Evolutionary conservation across 2,888 invertebrate genomes (phyloP), one percentile per base, ranked within the genome.

Genomic region (Acrocyrtus sp.): DNA sequence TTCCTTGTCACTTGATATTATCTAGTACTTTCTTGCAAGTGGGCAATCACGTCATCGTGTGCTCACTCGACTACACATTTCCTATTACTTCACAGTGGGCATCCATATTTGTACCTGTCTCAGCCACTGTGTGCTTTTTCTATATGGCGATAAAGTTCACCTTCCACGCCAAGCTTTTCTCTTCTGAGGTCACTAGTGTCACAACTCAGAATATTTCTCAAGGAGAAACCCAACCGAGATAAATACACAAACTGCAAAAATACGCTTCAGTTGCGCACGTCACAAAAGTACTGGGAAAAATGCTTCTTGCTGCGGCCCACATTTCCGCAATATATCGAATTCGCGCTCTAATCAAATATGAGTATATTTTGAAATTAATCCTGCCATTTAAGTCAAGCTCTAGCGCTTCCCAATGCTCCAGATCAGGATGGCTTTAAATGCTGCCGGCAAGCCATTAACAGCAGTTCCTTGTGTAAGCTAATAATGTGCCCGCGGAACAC

Each of bases 141-240:
- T 34, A 34, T 12, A 34, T 34, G n/a, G 34, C 34, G 12, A 34
- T n/a, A 34, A 34, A 34, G 34, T 34, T 34, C 34, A 34, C 6
- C 12, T 34, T 34, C 6, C 34, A 8, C 12, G 45, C 43, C 34
- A 60, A 67, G 43, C 57, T 47, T 34, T 47, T 60, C 60, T 65
- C 60, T 58, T 72, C 65, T 72, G 60, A 70, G 72, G 72, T 72
- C 65, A 65, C 72, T 72, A 65, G 65, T 72, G 72, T 72, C 72
- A 65, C 72, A 62, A 65, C 41, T 65, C 65, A 72, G 72, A 60
- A 60, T 72, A 48, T 72, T 72, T 65, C 47, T 27, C 15, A 2
- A n/a, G 21, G 58, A 45, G 5, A 45, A 45, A 45, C n/a, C n/a
- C n/a, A n/a, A n/a, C n/a, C n/a, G n/a, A n/a, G n/a, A n/a, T n/a